A percentile compares a stretch with the other conserved stretches of the same genome.
Conservation (phyloP, 2,113 vertebrate genomes). For the Erpornis zantholeuca region DNA sequence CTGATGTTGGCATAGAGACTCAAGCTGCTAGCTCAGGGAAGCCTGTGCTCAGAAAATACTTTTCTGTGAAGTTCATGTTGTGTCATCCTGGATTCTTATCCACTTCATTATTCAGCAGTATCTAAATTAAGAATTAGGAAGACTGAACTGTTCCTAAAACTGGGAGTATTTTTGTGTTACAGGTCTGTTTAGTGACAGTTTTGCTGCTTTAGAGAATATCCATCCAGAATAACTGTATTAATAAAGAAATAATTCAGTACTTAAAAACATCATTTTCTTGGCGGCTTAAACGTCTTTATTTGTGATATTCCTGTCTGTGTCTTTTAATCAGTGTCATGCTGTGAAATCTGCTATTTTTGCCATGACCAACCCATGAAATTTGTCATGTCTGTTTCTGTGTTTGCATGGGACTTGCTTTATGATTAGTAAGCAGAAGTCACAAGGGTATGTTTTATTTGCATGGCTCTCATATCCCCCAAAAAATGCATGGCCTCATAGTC, state of each 20-base stretch:
- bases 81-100: not conserved
- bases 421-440: not conserved
- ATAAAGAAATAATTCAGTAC: not conserved
- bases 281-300: constrained; percentile 60
- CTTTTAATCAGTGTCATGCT: constrained; percentile 61
- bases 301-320: constrained; percentile 35
- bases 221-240: not conserved
- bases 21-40: not conserved
- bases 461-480: not conserved
- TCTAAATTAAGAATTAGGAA: not conserved
- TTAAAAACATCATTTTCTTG: constrained; percentile 37
- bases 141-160: not conserved
- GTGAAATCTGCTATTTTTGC: constrained; percentile 72
- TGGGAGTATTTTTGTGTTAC: not conserved
- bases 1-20: not conserved
- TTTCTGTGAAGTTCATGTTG: not conserved
- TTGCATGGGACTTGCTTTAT: constrained; percentile 45
- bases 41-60: not conserved
- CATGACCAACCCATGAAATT: constrained; percentile 72
- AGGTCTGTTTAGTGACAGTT: not conserved
- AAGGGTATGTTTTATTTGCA: not conserved
- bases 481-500: not conserved
- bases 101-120: not conserved
- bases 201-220: not conserved
- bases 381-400: constrained; percentile 52